A percentile compares a stretch with the other conserved stretches of the same genome.
These are phyloP conservation scores for Leucosticte australis DNA, from an alignment of 2,113 vertebrate genomes.

Conservation along the genomic window DNA sequence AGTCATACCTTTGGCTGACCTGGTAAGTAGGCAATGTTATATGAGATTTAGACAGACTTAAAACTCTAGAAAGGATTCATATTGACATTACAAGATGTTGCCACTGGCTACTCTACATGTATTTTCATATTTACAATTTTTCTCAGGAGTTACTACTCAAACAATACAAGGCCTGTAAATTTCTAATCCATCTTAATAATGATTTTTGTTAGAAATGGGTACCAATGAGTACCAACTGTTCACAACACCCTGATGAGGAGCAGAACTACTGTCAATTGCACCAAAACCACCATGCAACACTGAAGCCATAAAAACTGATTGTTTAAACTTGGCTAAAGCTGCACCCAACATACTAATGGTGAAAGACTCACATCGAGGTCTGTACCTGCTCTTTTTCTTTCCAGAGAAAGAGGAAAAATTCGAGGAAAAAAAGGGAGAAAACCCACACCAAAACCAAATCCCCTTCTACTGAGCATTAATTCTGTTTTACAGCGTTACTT, in stretches of 20 bases:
- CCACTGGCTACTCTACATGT: background rate
- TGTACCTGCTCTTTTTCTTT: background rate
- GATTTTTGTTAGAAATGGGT: background rate
- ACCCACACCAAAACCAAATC: background rate
- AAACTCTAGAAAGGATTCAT: background rate
- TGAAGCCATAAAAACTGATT: background rate
- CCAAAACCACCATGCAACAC: background rate
- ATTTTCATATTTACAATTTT: background rate
- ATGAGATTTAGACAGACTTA: background rate
- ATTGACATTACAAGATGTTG: background rate
- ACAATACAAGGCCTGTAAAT: background rate
- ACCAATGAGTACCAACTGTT: background rate
- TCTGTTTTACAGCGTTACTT: background rate
- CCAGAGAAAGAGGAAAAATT: rapidly evolving
- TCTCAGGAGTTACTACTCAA: background rate
- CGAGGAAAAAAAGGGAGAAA: background rate
- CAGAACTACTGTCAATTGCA: background rate
- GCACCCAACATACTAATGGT: background rate
- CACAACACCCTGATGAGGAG: background rate
- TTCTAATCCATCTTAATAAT: background rate
- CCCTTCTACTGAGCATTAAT: background rate
- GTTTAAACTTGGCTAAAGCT: background rate
- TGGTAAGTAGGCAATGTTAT: background rate
- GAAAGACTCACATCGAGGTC: background rate
- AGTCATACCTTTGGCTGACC: background rate